Evolutionary conservation across 2,888 invertebrate species (phyloP).

Genomic region (Paralinhomoeus sp.): DNA sequence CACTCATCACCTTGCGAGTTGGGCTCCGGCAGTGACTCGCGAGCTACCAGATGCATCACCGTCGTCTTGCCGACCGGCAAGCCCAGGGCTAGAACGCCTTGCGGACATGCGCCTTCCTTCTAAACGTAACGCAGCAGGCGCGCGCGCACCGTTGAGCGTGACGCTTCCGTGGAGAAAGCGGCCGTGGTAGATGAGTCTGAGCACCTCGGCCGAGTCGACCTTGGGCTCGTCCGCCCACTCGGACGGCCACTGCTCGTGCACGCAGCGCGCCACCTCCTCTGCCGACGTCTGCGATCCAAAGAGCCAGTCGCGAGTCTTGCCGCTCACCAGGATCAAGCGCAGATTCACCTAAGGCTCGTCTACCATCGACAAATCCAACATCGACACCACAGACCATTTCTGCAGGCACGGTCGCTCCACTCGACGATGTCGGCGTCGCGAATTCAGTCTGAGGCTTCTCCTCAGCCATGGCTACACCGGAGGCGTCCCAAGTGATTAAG

Average conservation of each 20-base stretch:
- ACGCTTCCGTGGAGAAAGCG: conserved; percentile 98
- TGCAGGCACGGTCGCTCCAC: too few species aligned
- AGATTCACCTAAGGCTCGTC: conserved; percentile 99
- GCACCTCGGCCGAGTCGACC: conserved; percentile 65
- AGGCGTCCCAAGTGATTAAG: too few species aligned
- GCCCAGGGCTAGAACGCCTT: conserved; percentile 46
- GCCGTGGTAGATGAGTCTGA: conserved; percentile 96
- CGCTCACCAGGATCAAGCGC: conserved; percentile 89
- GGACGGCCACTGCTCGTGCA: conserved; percentile 97
- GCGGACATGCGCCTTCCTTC: neutral
- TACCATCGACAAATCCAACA: too few species aligned
- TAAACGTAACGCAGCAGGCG: neutral
- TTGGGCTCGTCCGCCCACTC: conserved; percentile 66
- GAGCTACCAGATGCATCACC: conserved; percentile 97
- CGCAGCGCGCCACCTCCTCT: conserved; percentile 91
- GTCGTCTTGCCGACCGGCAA: conserved; percentile 90
- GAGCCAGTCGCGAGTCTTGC: conserved; percentile 95
- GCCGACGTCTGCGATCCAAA: conserved; percentile 91
- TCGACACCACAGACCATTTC: too few species aligned
- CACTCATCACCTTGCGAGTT: conserved; percentile 35
- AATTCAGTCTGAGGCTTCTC: too few species aligned
- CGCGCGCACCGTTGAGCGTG: conserved; percentile 47
- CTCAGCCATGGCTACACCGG: too few species aligned
- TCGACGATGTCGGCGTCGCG: too few species aligned
- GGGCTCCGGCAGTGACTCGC: conserved; percentile 96